Conservation (phyloP, 2,888 invertebrate species). For the Leptinotarsa haldemani region DNA sequence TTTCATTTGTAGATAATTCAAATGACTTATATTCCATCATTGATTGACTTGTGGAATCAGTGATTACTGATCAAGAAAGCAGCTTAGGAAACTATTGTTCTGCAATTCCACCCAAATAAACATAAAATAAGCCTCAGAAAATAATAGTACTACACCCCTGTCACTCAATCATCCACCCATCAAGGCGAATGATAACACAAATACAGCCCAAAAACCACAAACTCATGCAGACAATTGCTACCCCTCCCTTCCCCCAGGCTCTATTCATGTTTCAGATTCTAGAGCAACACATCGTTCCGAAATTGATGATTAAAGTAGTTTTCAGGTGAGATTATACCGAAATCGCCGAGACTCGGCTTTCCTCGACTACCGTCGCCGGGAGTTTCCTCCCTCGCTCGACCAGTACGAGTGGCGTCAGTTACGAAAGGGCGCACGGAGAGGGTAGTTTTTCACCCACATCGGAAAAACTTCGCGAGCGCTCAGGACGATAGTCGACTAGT, state of each 20-base stretch:
- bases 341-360: conserved; percentile 48
- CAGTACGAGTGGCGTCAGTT: conserved; percentile 64
- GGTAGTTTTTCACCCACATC: conserved; percentile 52
- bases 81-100: too few species aligned
- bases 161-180: too few species aligned
- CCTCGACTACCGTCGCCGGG: conserved; percentile 46
- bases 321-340: conserved; percentile 58
- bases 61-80: too few species aligned
- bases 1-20: too few species aligned
- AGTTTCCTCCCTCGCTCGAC: conserved; percentile 61
- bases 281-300: conserved; percentile 47
- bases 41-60: too few species aligned
- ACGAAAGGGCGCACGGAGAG: conserved; percentile 56
- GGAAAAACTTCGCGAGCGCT: conserved; percentile 36
- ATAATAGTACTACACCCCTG: too few species aligned
- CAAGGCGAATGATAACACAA: too few species aligned
- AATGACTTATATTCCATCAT: too few species aligned
- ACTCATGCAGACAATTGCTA: not conserved
- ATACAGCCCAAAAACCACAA: not conserved
- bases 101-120: too few species aligned
- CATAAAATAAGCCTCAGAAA: too few species aligned
- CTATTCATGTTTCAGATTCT: conserved; percentile 49
- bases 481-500: not conserved
- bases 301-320: conserved; percentile 62
- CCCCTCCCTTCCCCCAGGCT: conserved; percentile 12